Evolutionary conservation across 2,113 vertebrate genomes (phyloP), one percentile per base, ranked within the genome.

Genomic region (Eurypyga helias): DNA sequence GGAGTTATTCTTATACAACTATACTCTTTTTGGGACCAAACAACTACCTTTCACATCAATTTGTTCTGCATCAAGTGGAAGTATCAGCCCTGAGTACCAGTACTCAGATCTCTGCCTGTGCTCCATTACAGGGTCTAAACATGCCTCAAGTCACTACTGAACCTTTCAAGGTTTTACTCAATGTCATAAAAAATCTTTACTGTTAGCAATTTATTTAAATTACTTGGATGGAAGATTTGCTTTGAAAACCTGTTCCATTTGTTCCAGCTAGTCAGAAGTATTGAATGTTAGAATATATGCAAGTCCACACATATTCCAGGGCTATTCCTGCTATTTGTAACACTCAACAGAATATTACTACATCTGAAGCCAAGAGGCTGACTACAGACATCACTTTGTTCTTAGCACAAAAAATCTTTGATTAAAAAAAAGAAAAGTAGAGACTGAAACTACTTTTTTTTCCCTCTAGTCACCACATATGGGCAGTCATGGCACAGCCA

Each of bases 221-320:
- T 76, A 10, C 11, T 48, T 33, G 24, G n/a, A 76, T 76, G 19
- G 49, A 88, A 88, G 6, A 2, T 57, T 83, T 91, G 16, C 72
- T 94, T 95, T 92, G 83, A 92, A 92, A 96, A 89, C 15, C 11
- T 66, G 10, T 64, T 90, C 15, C 17, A 71, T 92, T 90, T 43
- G 46, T 71, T 93, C 24, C 33, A 94, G 29, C 10, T 71, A 91
- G 54, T 72, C 9, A 88, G 69, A 96, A 93, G 70, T 70, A 70
- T 12, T 43, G 19, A 67, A 52, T 25, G 19, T 41, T 93, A 73
- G 34, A 90, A 83, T 49, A 73, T 70, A 58, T 43, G 9, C 15
- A 89, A 73, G 17, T 70, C 58, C 25, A 38, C 11, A 49, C 5
- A 24, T 10, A 65, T 9, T 34, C 18, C 25, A 64, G 38, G 26